phyloP scores from a whole-genome alignment of 2,113 vertebrate genomes.

The Gasterosteus aculeatus region DNA sequence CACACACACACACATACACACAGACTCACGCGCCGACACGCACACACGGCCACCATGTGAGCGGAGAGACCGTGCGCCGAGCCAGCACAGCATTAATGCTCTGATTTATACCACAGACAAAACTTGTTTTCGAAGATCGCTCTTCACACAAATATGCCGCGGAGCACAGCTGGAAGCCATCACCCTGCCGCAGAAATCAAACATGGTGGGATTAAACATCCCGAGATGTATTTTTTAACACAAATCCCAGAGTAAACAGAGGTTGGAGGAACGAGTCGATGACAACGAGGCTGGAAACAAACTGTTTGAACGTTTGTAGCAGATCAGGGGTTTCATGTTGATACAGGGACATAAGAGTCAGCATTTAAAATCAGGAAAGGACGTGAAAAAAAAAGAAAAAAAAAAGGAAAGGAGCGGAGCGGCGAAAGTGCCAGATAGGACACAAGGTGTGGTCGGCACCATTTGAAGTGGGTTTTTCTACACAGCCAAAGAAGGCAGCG shows the following conservation, averaged over 20 bases:
- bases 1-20: constrained; percentile 60
- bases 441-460: constrained; percentile 58
- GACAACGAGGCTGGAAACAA: constrained; percentile 74
- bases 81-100: constrained; percentile 72
- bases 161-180: constrained; percentile 79
- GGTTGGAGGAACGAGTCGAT: constrained; percentile 65
- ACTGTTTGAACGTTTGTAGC: constrained; percentile 67
- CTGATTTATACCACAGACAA: constrained; percentile 78
- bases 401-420: neutral
- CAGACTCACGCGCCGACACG: constrained; percentile 54
- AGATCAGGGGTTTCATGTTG: constrained; percentile 73
- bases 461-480: constrained; percentile 71
- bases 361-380: constrained; percentile 42
- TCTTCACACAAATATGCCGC: constrained; percentile 77
- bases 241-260: constrained; percentile 80
- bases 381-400: neutral
- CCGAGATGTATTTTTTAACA: constrained; percentile 77
- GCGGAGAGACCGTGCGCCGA: constrained; percentile 67
- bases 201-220: constrained; percentile 73
- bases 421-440: constrained; percentile 47
- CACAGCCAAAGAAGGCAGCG: constrained; percentile 67
- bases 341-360: constrained; percentile 58
- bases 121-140: constrained; percentile 79
- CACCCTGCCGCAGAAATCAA: constrained; percentile 74
- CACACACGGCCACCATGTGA: constrained; percentile 75